Evolutionary conservation across 2,113 vertebrate genomes (phyloP), one percentile per base, ranked within the genome.

Genomic region (Eurystomus gularis): DNA sequence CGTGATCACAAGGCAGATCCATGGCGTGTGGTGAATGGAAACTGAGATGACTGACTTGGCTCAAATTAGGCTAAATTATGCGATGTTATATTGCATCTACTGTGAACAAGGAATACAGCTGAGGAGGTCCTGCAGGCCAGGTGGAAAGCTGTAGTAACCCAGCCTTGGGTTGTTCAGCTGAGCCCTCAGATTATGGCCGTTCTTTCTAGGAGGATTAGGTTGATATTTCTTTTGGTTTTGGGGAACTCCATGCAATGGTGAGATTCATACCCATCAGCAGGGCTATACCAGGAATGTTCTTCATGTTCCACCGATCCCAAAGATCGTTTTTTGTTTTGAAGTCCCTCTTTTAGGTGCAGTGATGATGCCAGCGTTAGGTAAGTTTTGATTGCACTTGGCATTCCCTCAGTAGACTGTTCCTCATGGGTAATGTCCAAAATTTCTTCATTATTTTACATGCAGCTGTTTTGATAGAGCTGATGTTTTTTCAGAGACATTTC

Each of bases 171-270:
- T 71, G 33, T 14, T 60, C 20, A 54, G 10, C 6, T 80, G 58
- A 82, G 17, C 17, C 17, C 58, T 77, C 3, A 17, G 49, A 7
- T 82, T n/a, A n/a, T 2, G 16, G 16, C 9, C 52, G 0, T 4
- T 31, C 21, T 69, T 76, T 52, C 48, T 61, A 70, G 31, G 58
- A 84, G 21, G 39, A 46, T 40, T 37, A n/a, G 14, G 13, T 6
- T 82, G 51, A 29, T 57, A 77, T 55, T 25, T 60, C 54, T 44
- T 37, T 29, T 20, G 18, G 1, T 61, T 75, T 86, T 52, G 39
- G 28, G 15, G 37, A 57, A 6, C 17, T 83, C 10, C 0, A 6
- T 8, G 26, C 17, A 19, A 52, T 15, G 54, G 14, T 8, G 52
- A 69, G 31, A 57, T 78, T 55, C 61, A 40, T 2, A n/a, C 10